These are phyloP conservation scores for Troides oblongomaculatus DNA, from an alignment of 2,888 invertebrate species.

Conservation along the genomic window DNA sequence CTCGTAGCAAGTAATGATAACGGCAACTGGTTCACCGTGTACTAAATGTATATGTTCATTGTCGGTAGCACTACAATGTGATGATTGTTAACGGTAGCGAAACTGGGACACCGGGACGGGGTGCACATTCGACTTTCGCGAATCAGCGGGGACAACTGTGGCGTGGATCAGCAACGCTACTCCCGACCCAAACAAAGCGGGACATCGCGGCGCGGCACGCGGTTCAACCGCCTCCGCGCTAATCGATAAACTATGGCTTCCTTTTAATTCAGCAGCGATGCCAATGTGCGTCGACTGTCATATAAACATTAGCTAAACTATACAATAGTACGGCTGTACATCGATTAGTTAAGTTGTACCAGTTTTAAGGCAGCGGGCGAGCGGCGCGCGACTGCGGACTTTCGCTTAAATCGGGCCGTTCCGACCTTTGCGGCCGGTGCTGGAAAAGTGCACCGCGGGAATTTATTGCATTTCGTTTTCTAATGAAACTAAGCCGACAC, in stretches of 20 bases:
- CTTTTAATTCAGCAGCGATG: constrained; percentile 43
- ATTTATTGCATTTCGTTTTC: constrained; percentile 27
- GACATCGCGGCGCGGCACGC: constrained; percentile 76
- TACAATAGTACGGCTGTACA: neutral
- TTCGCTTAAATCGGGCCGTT: neutral
- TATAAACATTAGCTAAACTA: neutral
- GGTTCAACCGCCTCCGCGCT: constrained; percentile 48
- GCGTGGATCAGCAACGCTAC: constrained; percentile 70
- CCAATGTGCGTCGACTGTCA: neutral
- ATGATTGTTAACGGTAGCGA: neutral
- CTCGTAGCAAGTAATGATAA: neutral
- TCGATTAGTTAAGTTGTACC: neutral
- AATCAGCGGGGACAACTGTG: constrained; percentile 60
- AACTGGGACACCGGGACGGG: constrained; percentile 31
- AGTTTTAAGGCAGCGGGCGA: constrained; percentile 1
- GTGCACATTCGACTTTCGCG: constrained; percentile 61
- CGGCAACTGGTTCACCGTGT: constrained; percentile 1
- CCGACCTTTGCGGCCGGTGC: constrained; percentile 6
- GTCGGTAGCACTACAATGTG: constrained; percentile 12
- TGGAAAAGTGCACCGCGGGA: constrained; percentile 15
- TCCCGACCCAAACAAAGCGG: constrained; percentile 73
- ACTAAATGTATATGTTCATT: constrained; percentile 17
- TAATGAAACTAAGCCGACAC: constrained; percentile 21
- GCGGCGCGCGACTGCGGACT: constrained; percentile 20
- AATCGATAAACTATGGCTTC: constrained; percentile 66